Evolutionary conservation across 1,140 invertebrate genomes (phyloP).

Genomic region (Pemphigus obesinymphae): DNA sequence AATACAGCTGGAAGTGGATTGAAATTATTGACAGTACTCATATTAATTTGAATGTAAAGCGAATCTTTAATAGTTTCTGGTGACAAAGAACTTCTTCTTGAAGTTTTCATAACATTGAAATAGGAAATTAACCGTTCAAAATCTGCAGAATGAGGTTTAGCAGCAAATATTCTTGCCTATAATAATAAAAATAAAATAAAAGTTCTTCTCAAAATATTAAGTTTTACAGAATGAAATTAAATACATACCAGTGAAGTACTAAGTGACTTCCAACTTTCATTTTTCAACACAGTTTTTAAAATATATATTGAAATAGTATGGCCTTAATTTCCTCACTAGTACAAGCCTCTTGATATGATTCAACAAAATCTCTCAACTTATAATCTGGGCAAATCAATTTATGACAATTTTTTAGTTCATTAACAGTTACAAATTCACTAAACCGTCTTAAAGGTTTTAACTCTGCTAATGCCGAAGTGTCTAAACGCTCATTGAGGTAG

Average conservation of each 20-base stretch:
- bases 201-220: not conserved
- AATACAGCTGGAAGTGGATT: not conserved
- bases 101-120: not conserved
- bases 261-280: no score
- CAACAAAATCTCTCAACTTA: not conserved
- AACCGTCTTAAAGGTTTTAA: not conserved
- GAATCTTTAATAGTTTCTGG: not conserved
- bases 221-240: not conserved
- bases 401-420: not conserved
- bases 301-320: no score
- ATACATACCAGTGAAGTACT: not conserved
- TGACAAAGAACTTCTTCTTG: not conserved
- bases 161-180: not conserved
- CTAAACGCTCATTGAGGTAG: not conserved
- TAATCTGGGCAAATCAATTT: not conserved
- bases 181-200: not conserved
- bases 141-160: no score
- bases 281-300: no score
- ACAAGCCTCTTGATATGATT: not conserved
- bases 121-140: not conserved
- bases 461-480: not conserved
- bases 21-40: not conserved
- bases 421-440: not conserved
- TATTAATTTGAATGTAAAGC: not conserved
- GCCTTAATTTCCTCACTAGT: no score